Conservation (phyloP, 2,113 vertebrate genomes). For the Nerophis ophidion region DNA sequence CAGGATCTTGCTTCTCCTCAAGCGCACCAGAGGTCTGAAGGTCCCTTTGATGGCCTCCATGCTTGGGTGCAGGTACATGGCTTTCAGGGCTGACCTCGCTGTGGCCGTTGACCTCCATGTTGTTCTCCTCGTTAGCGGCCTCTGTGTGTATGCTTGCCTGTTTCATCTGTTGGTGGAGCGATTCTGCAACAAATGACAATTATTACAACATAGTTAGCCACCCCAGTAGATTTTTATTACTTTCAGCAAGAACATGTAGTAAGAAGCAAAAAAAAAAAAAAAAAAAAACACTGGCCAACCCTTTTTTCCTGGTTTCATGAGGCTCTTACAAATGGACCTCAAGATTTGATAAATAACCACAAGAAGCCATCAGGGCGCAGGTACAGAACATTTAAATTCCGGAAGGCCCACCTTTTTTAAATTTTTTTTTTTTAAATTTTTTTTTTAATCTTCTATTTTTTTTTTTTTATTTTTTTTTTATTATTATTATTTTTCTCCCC, state of each 20-base stretch:
- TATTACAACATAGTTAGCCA: not conserved
- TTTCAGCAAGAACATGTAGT: not conserved
- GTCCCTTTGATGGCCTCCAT: slow-evolving; percentile 24
- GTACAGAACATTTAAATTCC: too few species aligned
- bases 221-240: not conserved
- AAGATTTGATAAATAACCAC: too few species aligned
- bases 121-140: slow-evolving; percentile 24
- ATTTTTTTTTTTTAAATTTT: too few species aligned
- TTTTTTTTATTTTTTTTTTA: too few species aligned
- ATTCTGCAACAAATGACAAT: slow-evolving; percentile 24
- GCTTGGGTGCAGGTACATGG: slow-evolving; percentile 56
- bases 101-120: slow-evolving; percentile 76
- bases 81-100: slow-evolving; percentile 47
- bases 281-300: not conserved
- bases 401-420: too few species aligned
- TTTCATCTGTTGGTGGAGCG: slow-evolving; percentile 14
- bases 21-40: not conserved
- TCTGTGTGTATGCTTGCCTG: slow-evolving; percentile 24
- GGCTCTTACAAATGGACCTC: too few species aligned
- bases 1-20: not conserved
- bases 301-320: too few species aligned
- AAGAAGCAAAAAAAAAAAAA: not conserved
- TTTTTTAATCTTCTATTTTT: too few species aligned
- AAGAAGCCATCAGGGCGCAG: too few species aligned
- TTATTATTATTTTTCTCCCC: too few species aligned